A percentile compares a stretch with the other conserved stretches of the same genome.
Evolutionary conservation across 2,113 vertebrate genomes (phyloP).

Genomic region (Tonatia bakeri): DNA sequence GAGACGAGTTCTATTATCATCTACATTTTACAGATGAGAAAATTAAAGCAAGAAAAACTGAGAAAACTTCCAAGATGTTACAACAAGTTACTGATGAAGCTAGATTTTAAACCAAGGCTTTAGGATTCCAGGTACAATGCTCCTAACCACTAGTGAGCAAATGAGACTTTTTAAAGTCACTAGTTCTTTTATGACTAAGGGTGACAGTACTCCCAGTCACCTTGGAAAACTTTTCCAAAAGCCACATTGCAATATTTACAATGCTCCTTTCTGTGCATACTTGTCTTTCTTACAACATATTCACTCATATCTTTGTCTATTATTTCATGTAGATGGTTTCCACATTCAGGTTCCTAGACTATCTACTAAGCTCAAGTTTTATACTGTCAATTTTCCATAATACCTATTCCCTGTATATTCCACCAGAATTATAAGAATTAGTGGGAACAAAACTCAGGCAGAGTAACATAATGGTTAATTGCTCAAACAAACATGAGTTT

Average conservation of each 20-base stretch:
- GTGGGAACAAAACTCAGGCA: background rate
- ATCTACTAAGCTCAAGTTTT: background rate
- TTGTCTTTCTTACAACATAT: background rate
- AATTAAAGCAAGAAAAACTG: background rate
- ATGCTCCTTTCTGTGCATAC: background rate
- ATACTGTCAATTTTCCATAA: background rate
- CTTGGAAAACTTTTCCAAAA: background rate
- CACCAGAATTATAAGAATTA: background rate
- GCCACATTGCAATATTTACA: background rate
- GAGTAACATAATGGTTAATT: background rate
- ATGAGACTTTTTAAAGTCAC: background rate
- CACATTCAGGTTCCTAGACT: background rate
- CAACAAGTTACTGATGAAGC: background rate
- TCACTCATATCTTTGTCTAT: background rate
- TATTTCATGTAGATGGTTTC: background rate
- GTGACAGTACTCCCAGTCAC: fast-evolving
- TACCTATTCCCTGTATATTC: background rate
- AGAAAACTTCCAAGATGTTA: background rate
- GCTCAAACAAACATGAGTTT: background rate
- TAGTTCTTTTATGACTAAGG: background rate
- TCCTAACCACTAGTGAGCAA: background rate
- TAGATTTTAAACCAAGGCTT: background rate
- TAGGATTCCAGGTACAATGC: background rate
- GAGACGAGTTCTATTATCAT: background rate
- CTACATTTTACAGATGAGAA: background rate